Evolutionary conservation across 2,797 vertebrate genomes (phyloP).

Genomic region (Rhinichthys osculus): DNA sequence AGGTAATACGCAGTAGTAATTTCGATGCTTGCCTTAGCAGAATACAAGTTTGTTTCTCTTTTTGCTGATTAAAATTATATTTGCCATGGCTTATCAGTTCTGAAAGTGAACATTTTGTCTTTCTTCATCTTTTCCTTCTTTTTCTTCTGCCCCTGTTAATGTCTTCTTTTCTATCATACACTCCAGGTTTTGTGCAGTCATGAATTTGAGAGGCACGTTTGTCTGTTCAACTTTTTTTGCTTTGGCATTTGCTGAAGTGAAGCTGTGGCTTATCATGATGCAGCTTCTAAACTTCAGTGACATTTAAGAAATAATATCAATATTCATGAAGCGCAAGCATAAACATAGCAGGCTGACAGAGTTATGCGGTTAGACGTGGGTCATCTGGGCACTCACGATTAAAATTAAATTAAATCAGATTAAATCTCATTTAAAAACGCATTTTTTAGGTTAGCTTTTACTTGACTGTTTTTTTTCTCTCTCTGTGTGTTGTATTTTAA

Average conservation of each 20-base stretch:
- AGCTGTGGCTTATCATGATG: constrained; percentile 9
- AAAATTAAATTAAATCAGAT: not conserved
- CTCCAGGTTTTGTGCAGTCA: not conserved
- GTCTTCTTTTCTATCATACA: not conserved
- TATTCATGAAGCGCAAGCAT: constrained; percentile 29
- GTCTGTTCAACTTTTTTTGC: not conserved
- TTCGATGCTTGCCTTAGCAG: not conserved
- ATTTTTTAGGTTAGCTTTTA: no score
- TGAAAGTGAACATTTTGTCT: not conserved
- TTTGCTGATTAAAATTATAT: not conserved
- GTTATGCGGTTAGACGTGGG: constrained; percentile 4
- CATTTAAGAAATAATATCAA: constrained; percentile 49
- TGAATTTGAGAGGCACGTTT: constrained; percentile 3
- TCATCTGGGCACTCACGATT: constrained; percentile 21
- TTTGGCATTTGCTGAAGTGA: constrained; percentile 36
- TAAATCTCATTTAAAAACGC: no score
- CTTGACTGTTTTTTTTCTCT: no score
- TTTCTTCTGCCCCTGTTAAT: not conserved
- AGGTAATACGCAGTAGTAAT: not conserved
- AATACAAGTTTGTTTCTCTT: not conserved
- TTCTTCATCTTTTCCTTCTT: not conserved
- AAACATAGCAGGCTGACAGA: constrained; percentile 30
- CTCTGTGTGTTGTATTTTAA: no score
- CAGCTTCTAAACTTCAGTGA: constrained; percentile 18
- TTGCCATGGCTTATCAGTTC: not conserved